Evolutionary conservation across 2,888 invertebrate species (phyloP).

Genomic region (Opisthograptis luteolata): DNA sequence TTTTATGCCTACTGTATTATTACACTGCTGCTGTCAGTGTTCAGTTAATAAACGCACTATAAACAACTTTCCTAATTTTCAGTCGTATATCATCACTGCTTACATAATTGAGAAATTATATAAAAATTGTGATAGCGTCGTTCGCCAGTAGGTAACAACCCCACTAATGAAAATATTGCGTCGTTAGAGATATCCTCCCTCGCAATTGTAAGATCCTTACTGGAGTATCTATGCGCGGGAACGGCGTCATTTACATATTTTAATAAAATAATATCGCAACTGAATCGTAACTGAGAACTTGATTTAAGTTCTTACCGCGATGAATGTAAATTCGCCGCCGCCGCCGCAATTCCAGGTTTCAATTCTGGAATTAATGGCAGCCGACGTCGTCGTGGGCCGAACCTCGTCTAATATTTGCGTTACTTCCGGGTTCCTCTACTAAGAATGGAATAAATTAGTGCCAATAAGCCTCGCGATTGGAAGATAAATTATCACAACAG

Average conservation of each 20-base stretch:
- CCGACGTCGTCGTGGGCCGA: slow-evolving; percentile 69
- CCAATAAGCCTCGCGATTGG: slow-evolving; percentile 52
- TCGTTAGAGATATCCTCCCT: slow-evolving; percentile 75
- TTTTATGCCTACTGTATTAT: too few relatives aligned
- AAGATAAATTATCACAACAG: slow-evolving; percentile 33
- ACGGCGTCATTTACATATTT: slow-evolving; percentile 83
- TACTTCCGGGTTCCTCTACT: slow-evolving; percentile 79
- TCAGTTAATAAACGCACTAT: background rate
- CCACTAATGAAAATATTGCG: slow-evolving; percentile 79
- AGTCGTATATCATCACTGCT: slow-evolving; percentile 7
- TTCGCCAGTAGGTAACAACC: slow-evolving; percentile 57
- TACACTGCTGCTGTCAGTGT: too few relatives aligned
- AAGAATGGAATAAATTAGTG: slow-evolving; percentile 80
- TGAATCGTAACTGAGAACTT: slow-evolving; percentile 84
- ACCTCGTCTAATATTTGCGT: slow-evolving; percentile 81
- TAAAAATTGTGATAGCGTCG: slow-evolving; percentile 61
- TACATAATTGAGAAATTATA: slow-evolving; percentile 50
- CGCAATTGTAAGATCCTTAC: slow-evolving; percentile 76
- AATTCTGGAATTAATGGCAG: slow-evolving; percentile 84
- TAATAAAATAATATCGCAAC: slow-evolving; percentile 85
- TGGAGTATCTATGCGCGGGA: slow-evolving; percentile 72
- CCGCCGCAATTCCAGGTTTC: slow-evolving; percentile 83
- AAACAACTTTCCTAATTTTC: background rate
- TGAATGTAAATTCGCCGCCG: slow-evolving; percentile 82
- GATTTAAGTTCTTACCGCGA: slow-evolving; percentile 85